Evolutionary conservation across 2,113 vertebrate genomes (phyloP).

Genomic region (Baryphthengus martii): DNA sequence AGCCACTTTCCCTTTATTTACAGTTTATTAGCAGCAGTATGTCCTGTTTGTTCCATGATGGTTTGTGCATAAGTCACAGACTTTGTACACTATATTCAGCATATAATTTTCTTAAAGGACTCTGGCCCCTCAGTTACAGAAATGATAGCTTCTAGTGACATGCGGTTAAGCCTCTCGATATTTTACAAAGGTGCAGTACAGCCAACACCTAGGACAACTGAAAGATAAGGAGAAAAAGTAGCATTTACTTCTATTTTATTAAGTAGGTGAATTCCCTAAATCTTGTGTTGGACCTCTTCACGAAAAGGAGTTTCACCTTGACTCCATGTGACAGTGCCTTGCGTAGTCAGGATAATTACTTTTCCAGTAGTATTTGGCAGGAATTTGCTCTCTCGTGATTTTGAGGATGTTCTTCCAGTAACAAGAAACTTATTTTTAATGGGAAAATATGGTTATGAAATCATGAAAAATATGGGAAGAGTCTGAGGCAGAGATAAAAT

Average conservation of each 20-base stretch:
- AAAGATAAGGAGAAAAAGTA: background rate
- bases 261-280: background rate
- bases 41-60: background rate
- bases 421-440: background rate
- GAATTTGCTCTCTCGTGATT: constrained; percentile 5
- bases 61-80: background rate
- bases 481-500: constrained; percentile 38
- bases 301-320: background rate
- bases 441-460: constrained; percentile 33
- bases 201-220: background rate
- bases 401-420: constrained; percentile 25
- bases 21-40: constrained; percentile 39
- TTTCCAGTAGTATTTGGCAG: background rate
- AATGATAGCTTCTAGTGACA: background rate
- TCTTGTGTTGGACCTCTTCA: background rate
- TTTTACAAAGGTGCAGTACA: rapidly evolving
- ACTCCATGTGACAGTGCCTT: background rate
- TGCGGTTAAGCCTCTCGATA: background rate
- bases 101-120: background rate
- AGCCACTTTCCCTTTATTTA: constrained; percentile 62
- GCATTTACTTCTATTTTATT: background rate
- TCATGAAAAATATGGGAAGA: constrained; percentile 8
- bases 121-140: background rate
- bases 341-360: background rate
- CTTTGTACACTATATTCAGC: background rate